Base-by-base conservation (phyloP, 2,888 invertebrate species). In the Erynnis tages region DNA sequence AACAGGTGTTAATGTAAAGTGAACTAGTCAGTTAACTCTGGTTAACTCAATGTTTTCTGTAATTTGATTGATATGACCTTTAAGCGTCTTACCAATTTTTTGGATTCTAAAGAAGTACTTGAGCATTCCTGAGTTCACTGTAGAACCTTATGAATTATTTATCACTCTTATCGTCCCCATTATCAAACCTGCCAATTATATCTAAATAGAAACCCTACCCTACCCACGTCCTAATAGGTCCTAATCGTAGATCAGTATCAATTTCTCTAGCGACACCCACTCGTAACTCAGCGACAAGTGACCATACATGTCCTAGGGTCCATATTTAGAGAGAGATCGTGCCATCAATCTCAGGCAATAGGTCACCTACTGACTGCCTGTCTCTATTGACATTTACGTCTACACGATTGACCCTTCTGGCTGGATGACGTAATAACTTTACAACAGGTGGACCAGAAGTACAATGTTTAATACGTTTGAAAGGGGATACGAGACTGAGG, bases 301-400 rank as follows among this genome's bases (percentile, higher is more conserved):
- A 16, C 30, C 49, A 34, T 16, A 30, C 30, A 37, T 25, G 49
- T 49, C 50, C 41, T 35, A 16, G 41, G 14, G 7, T 13, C 50
- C 50, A 13, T 50, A 50, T 50, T 34, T 34, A 50, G 50, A 50
- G 50, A 43, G 50, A 50, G 43, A 50, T 50, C 50, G 43, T 27
- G 27, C 35, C 34, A 37, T 44, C 35, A 44, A 19, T 49, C 34
- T 34, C 19, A 13, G 32, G 41, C 49, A 19, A 43, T 49, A 43
- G 50, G 50, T 50, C 43, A 50, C 43, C 50, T 44, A 50, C 50
- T 50, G 50, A 44, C 50, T 34, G 25, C 43, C 14, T 25, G 41
- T 37, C 25, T 41, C 34, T 29, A 35, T 10, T 35, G 29, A 43
- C 43, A 41, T 40, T 16, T 41, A 30, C 16, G 32, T 41, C 34